phyloP scores from a whole-genome alignment of 2,113 vertebrate genomes.

The Rutilus rutilus region DNA sequence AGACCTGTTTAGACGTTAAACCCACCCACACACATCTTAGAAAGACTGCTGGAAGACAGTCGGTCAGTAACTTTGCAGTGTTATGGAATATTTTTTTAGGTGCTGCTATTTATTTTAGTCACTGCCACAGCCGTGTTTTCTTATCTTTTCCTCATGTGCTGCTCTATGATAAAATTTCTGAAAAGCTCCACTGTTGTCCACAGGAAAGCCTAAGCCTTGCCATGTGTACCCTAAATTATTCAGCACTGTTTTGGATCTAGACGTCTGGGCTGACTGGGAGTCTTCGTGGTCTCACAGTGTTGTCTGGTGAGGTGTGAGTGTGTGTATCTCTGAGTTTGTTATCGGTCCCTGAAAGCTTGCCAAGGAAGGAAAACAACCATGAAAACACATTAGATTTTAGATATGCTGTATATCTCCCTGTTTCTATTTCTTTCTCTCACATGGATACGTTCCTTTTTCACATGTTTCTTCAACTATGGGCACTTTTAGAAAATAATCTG shows the following conservation, averaged over 20 bases:
- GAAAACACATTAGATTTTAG: not conserved
- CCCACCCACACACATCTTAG: not conserved
- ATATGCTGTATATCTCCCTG: not conserved
- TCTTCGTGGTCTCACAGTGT: conserved; percentile 8
- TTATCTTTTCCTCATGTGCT: not conserved
- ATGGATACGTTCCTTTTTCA: not conserved
- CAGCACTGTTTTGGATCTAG: conserved; percentile 28
- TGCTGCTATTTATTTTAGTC: not conserved
- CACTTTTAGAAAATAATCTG: not conserved
- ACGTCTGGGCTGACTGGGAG: conserved; percentile 18
- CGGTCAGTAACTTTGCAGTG: not conserved
- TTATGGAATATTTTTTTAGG: not conserved
- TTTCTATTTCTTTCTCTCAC: not conserved
- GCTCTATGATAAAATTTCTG: not conserved
- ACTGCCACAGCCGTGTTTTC: not conserved
- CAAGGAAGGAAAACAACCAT: conserved; percentile 13
- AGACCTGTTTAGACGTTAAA: conserved; percentile 22
- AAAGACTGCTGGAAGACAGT: not conserved
- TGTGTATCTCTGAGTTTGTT: conserved; percentile 21
- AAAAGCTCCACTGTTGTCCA: not conserved
- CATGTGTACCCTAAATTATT: conserved; percentile 21
- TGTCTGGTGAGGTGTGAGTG: conserved; percentile 23
- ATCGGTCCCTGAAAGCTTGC: not conserved
- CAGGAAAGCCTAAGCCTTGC: not conserved
- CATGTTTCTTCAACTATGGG: not conserved